Percentiles rank a stretch among this genome's conserved stretches.
phyloP scores from a whole-genome alignment of 2,113 vertebrate species.

The Tonatia bakeri region DNA sequence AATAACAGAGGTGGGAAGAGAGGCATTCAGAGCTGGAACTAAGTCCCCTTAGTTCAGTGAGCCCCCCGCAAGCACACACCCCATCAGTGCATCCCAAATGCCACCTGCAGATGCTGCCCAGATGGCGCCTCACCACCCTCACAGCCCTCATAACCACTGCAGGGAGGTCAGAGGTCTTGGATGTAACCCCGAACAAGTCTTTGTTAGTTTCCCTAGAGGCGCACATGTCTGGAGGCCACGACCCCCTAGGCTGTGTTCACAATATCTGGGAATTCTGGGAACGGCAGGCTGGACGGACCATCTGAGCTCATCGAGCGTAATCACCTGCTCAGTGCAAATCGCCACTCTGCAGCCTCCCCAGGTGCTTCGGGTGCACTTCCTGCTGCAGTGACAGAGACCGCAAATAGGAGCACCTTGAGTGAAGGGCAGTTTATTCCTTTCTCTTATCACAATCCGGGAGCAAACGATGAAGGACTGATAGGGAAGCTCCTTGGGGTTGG shows the following conservation, averaged over 20 bases:
- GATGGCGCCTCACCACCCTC: not conserved
- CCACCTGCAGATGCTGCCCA: not conserved
- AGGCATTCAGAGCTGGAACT: not conserved
- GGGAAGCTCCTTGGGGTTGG: not conserved
- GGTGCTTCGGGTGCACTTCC: not conserved
- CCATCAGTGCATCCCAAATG: not conserved
- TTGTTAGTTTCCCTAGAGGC: not conserved
- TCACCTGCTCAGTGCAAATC: not conserved
- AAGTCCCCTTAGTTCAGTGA: not conserved
- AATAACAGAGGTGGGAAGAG: not conserved
- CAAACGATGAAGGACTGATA: not conserved
- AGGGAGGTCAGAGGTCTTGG: not conserved
- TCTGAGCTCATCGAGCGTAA: not conserved
- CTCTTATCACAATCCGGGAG: not conserved
- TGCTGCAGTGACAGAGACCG: not conserved
- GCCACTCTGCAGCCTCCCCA: not conserved
- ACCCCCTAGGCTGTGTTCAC: not conserved
- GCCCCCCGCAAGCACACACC: accelerated
- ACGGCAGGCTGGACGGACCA: not conserved
- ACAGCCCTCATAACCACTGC: too few relatives aligned
- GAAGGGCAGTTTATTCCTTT: not conserved
- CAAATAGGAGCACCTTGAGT: not conserved
- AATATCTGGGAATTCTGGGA: not conserved
- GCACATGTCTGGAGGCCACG: not conserved
- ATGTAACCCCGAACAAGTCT: not conserved